Percentiles rank a stretch among this genome's conserved stretches.
Conservation (phyloP, 2,113 vertebrate species). For the Pseudolaguvia tuberculata region DNA sequence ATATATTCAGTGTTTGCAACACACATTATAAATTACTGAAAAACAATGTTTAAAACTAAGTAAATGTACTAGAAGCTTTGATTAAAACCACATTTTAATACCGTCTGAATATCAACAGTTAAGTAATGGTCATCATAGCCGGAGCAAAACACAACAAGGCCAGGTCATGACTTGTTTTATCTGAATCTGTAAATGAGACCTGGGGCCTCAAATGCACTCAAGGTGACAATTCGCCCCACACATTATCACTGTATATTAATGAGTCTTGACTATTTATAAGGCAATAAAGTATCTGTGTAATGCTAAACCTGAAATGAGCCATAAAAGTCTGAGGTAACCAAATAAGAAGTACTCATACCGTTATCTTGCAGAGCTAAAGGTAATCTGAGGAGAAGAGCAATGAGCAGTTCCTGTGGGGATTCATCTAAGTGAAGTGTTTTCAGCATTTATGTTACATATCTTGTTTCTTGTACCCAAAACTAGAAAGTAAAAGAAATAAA, state of each 20-base stretch:
- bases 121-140: slow-evolving; percentile 18
- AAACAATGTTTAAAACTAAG: neutral
- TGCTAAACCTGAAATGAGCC: slow-evolving; percentile 15
- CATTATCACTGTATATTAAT: slow-evolving; percentile 36
- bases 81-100: slow-evolving; percentile 19
- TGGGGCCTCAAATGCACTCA: slow-evolving; percentile 15
- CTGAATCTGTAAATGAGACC: slow-evolving; percentile 37
- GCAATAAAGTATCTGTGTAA: too few species aligned
- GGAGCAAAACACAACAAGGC: slow-evolving; percentile 11
- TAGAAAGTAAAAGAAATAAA: slow-evolving; percentile 19
- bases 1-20: neutral
- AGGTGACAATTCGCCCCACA: slow-evolving; percentile 22
- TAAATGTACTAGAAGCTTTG: neutral
- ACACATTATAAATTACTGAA: neutral
- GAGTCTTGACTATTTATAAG: neutral
- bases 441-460: slow-evolving; percentile 20
- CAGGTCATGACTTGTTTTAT: slow-evolving; percentile 12
- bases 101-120: slow-evolving; percentile 30
- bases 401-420: slow-evolving; percentile 10
- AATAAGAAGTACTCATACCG: slow-evolving; percentile 23
- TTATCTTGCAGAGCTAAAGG: slow-evolving; percentile 29
- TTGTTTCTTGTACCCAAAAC: slow-evolving; percentile 23
- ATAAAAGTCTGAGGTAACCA: slow-evolving; percentile 31
- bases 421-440: slow-evolving; percentile 16
- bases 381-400: slow-evolving; percentile 12